Evolutionary conservation across 2,888 invertebrate species (phyloP), one percentile per base, ranked within the genome.

Genomic region (Ophion ventricosus): DNA sequence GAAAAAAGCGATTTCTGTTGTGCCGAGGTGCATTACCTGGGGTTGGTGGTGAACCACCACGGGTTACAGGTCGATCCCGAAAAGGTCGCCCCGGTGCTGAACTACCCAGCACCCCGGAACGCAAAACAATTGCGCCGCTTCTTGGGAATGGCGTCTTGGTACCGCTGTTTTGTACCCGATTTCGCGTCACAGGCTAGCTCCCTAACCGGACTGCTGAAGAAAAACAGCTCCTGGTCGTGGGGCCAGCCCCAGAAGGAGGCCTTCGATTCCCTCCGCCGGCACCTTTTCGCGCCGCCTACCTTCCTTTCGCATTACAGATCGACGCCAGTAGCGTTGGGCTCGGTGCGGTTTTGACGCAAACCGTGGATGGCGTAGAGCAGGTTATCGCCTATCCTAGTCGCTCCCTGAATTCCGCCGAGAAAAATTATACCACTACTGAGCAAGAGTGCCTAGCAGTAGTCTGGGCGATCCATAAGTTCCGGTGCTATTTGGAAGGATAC

Each of bases 401-500:
- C 0, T 57, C 66, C 5, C 10, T 80, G 2, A 26, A 0, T 0
- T 11, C 40, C 0, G 73, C 80, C 1, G 82, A 86, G 23, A 35
- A 54, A 11, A 84, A 75, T 2, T 85, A 83, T 64, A 82, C 82
- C 1, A 72, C 81, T 0, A 82, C 86, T 0, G 83, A 84, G 26
- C 76, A 76, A 17, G 82, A 85, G 29, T 86, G 86, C n/a, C 26
- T 85, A 0, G 85, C 85, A 1, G 80, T 86, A 1, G 23, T 87
- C 3, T 84, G 83, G 84, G 56, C 83, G 0, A 72, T 84, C 0
- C 35, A 70, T 1, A 84, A 86, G 11, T 87, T 87, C 5, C 56
- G 85, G 2, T 56, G 72, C 2, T 87, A 86, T n/a, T 66, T 87
- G 8, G 87, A 87, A 17, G 86, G 87, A 1, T 86, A 84, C 57